Evolutionary conservation across 2,888 invertebrate species (phyloP).

Genomic region (Zygothrica quintamaculata): DNA sequence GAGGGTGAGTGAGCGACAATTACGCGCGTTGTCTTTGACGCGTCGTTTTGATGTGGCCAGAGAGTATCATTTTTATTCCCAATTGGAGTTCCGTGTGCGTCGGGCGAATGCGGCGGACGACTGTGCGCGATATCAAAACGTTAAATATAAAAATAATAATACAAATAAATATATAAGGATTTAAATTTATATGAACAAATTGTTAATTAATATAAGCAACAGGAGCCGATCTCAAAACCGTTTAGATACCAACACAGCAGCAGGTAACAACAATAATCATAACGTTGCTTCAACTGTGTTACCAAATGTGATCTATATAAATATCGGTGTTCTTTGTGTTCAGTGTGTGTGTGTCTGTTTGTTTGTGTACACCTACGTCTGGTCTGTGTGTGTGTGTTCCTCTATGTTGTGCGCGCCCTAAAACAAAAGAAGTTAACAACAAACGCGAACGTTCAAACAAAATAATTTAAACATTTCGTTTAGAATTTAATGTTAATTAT

Average conservation of each 20-base stretch:
- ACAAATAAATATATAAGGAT: too few species aligned
- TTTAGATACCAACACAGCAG: constrained; percentile 43
- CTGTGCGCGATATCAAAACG: constrained; percentile 55
- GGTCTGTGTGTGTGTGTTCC: constrained; percentile 31
- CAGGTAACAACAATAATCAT: constrained; percentile 41
- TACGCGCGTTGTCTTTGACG: constrained; percentile 31
- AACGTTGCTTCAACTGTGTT: constrained; percentile 7
- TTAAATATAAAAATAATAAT: constrained; percentile 43
- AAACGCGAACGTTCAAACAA: constrained; percentile 29
- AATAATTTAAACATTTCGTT: constrained; percentile 37
- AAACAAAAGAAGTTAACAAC: constrained; percentile 22
- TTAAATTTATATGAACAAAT: constrained; percentile 65
- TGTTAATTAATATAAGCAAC: constrained; percentile 55
- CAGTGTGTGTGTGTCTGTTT: constrained; percentile 42
- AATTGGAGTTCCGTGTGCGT: constrained; percentile 70
- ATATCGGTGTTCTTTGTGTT: constrained; percentile 15
- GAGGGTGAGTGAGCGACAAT: constrained; percentile 3
- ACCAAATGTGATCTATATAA: constrained; percentile 34
- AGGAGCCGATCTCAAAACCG: constrained; percentile 43
- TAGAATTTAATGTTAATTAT: constrained; percentile 24
- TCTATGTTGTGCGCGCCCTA: constrained; percentile 22
- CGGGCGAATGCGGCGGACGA: constrained; percentile 60
- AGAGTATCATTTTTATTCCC: constrained; percentile 66
- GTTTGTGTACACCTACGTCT: constrained; percentile 22
- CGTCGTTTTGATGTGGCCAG: constrained; percentile 53